Percentiles rank a stretch among this genome's conserved stretches.
Conservation (phyloP, 2,888 invertebrate species). For the Drosophila barbarae region DNA sequence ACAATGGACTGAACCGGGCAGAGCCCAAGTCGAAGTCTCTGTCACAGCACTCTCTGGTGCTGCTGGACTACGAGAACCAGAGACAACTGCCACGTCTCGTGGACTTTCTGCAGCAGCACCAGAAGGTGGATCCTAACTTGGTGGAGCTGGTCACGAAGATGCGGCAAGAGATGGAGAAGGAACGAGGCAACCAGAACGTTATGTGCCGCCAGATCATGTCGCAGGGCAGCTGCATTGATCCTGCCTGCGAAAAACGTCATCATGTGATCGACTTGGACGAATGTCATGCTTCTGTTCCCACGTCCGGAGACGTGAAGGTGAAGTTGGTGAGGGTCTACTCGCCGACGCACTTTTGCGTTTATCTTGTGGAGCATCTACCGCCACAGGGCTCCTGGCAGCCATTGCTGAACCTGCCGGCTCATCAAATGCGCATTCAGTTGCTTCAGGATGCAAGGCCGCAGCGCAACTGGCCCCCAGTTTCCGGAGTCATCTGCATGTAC, state of each 20-base stretch:
- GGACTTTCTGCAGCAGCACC: constrained; percentile 50
- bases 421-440: constrained; percentile 38
- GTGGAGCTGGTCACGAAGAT: constrained; percentile 32
- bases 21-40: background rate
- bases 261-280: constrained; percentile 28
- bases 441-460: constrained; percentile 4
- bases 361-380: constrained; percentile 47
- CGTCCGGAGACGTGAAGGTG: constrained; percentile 49
- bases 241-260: constrained; percentile 45
- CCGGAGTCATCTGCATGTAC: constrained; percentile 40
- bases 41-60: constrained; percentile 28
- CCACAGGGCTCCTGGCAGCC: constrained; percentile 34
- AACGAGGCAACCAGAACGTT: constrained; percentile 2
- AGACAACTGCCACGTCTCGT: constrained; percentile 54
- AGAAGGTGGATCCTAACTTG: constrained; percentile 42
- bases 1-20: constrained; percentile 10
- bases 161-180: constrained; percentile 32
- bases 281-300: constrained; percentile 19
- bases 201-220: constrained; percentile 38
- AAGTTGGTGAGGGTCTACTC: constrained; percentile 43
- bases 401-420: background rate
- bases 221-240: constrained; percentile 40
- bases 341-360: constrained; percentile 55
- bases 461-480: constrained; percentile 51
- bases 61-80: constrained; percentile 51